These are phyloP conservation scores for Oreotrochilus melanogaster DNA, from an alignment of 2,113 vertebrate genomes.

Conservation along the genomic window DNA sequence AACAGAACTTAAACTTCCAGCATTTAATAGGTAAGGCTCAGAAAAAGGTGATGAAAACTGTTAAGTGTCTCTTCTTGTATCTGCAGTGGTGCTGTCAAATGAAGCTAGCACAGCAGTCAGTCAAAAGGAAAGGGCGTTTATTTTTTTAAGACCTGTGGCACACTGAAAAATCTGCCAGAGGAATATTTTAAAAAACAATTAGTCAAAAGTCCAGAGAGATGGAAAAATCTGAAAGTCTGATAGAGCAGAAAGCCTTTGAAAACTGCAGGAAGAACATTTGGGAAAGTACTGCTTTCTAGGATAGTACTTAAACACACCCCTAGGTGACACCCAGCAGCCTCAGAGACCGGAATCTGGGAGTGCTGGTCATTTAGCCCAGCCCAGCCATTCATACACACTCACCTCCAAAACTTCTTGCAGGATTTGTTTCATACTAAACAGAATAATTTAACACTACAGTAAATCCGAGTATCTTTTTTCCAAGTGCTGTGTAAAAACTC, in stretches of 20 bases:
- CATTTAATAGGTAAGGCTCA: not conserved
- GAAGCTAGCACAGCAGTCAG: not conserved
- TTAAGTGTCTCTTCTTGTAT: too few species aligned
- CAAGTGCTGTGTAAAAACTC: not conserved
- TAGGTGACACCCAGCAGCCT: not conserved
- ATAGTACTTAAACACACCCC: not conserved
- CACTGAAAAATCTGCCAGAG: not conserved
- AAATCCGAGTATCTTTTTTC: not conserved
- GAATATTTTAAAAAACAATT: not conserved
- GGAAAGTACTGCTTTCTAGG: not conserved
- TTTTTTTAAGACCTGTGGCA: not conserved
- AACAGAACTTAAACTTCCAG: not conserved
- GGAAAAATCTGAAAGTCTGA: not conserved
- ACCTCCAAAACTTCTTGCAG: not conserved
- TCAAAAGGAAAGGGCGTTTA: not conserved
- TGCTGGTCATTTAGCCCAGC: not conserved
- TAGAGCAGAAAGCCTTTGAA: not conserved
- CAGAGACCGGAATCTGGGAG: not conserved
- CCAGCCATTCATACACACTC: not conserved
- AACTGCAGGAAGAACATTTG: not conserved
- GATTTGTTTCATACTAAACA: not conserved
- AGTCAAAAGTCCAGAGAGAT: not conserved
- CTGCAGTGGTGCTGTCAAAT: not conserved
- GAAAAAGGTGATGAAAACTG: not conserved
- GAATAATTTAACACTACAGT: not conserved